Conservation (phyloP, 2,113 vertebrate species). For the Ceyx margarethae region DNA sequence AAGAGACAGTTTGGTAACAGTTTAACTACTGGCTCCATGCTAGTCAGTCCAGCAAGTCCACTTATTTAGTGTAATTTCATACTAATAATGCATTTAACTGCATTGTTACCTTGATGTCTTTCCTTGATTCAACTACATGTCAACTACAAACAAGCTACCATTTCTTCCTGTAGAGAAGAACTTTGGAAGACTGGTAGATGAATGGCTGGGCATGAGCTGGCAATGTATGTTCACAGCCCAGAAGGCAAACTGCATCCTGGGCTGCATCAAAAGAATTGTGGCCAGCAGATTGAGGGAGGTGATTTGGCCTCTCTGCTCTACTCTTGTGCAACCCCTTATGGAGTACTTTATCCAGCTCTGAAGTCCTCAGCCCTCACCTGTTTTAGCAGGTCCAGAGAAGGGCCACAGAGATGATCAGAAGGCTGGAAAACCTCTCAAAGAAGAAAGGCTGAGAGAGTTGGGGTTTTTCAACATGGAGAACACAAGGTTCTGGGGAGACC, state of each 20-base stretch:
- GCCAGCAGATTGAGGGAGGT: background rate
- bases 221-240: background rate
- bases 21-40: background rate
- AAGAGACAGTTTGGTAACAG: background rate
- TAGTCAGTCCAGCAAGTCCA: background rate
- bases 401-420: too few species aligned
- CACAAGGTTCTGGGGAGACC: background rate
- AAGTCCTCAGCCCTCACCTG: background rate
- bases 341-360: background rate
- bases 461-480: background rate
- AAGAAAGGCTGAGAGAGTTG: background rate
- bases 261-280: background rate
- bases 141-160: background rate
- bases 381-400: background rate
- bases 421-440: background rate
- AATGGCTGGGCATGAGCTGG: background rate
- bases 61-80: background rate
- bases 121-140: background rate
- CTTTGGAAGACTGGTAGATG: background rate
- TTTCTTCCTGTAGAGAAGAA: background rate
- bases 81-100: background rate
- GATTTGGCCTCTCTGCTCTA: background rate
- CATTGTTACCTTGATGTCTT: background rate
- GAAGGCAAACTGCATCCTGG: background rate
- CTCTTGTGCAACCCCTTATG: background rate